These are phyloP conservation scores for Typhlichthys eigenmanni DNA, from an alignment of 2,797 vertebrate genomes.

Conservation along the genomic window DNA sequence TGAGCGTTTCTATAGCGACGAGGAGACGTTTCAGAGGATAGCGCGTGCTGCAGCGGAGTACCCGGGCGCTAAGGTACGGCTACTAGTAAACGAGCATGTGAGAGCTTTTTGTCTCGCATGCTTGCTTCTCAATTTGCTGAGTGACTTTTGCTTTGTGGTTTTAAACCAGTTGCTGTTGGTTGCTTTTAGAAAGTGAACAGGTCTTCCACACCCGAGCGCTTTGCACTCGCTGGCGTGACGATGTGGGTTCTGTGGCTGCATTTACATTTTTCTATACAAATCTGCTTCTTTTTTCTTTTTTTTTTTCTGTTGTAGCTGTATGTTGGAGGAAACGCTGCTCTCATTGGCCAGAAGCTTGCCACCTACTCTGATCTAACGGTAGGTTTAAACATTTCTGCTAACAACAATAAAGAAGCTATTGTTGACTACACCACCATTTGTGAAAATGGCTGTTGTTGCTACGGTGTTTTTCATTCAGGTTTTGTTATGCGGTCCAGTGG, in stretches of 20 bases:
- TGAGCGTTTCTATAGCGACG: conserved; percentile 91
- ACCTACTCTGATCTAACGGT: conserved; percentile 87
- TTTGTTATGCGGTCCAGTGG: conserved; percentile 92
- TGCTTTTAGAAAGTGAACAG: too few relatives aligned
- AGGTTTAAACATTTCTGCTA: conserved; percentile 19
- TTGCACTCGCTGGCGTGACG: neutral
- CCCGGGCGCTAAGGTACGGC: conserved; percentile 87
- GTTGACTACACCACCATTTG: too few relatives aligned
- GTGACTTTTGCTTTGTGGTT: neutral
- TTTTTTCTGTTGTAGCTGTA: conserved; percentile 79
- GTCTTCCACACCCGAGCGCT: too few relatives aligned
- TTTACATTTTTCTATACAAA: neutral
- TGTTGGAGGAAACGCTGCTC: conserved; percentile 97
- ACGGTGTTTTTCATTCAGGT: conserved; percentile 76
- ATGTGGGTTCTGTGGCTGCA: neutral
- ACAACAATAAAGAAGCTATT: neutral
- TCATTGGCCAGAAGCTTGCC: conserved; percentile 95
- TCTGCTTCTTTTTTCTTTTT: conserved; percentile 34
- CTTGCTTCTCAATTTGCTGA: too few relatives aligned
- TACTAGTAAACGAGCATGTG: too few relatives aligned
- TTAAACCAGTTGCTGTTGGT: neutral
- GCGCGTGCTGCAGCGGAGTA: conserved; percentile 83
- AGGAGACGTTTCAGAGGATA: conserved; percentile 81
- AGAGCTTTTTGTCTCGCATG: too few relatives aligned
- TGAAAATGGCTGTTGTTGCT: neutral